Evolutionary conservation across 2,113 vertebrate genomes (phyloP), one percentile per base, ranked within the genome.

Genomic region (Pelobates fuscus): DNA sequence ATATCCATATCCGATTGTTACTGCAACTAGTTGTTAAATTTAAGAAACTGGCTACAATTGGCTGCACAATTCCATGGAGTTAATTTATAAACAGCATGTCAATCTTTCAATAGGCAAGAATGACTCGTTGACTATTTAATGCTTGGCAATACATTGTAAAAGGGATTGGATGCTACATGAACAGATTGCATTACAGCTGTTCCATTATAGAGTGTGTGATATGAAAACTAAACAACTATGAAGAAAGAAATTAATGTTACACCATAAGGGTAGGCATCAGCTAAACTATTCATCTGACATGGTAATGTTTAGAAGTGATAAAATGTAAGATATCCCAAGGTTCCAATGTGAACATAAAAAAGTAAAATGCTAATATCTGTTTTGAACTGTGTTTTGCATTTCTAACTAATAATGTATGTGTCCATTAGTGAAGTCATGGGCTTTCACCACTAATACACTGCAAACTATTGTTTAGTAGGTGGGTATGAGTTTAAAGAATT

Each of bases 151-250:
- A 55, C 30, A 68, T 55, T 55, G 27, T 29, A 21, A 68, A 54
- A 68, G 27, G 46, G 27, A 55, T 15, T 54, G 46, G 27, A 54
- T 68, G n/a, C 46, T 29, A 14, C 29, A 21, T 30, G 26, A 54
- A 15, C 66, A 68, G 46, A 68, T 32, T 68, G 65, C n/a, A 27
- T 54, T 55, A 23, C 66, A 68, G 66, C 52, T 68, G 66, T 68
- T 55, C 44, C 66, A 68, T 68, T 49, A 30, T 41, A 30, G n/a
- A 26, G 49, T 17, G 49, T 32, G 66, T 30, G 41, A 68, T 21
- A 32, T 8, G 46, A 68, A 20, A 43, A 68, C 66, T 27, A 10
- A 12, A 43, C 62, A 65, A 32, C 62, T 65, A 29, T 32, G 32
- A 65, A 20, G 32, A 32, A 41, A 63, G 32, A 37, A 37, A 65